Evolutionary conservation across 2,888 invertebrate genomes (phyloP), one percentile per base, ranked within the genome.

Genomic region (Andrena dorsata): DNA sequence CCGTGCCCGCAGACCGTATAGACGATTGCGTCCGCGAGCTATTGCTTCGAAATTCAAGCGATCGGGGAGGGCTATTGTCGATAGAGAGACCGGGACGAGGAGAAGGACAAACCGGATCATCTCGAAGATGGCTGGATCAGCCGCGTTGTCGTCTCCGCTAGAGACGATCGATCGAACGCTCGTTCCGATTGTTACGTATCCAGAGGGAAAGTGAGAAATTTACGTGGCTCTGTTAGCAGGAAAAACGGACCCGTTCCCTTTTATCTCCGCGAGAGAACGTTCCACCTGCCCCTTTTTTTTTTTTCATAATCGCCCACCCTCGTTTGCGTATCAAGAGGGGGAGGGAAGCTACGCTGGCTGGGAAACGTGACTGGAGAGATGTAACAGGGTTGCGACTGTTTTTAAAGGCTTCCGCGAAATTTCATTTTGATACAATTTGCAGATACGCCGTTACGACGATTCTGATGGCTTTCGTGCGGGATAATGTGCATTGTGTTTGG

Each of bases 11-110:
- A 81, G 80, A 84, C 80, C 77, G 76, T 83, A 81, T 79, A 80
- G 83, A 83, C 85, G 85, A 78, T 80, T 80, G 86, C 79, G 79
- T 83, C 80, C 79, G 83, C 83, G 85, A 80, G 85, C 76, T 86
- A 83, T 87, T 79, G 85, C 85, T 77, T 75, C 71, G 80, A 86
- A 86, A 81, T 86, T 87, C 84, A 76, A 75, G 51, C 83, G 77
- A 85, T 83, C 76, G 65, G 64, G 49, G 69, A 51, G 30, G 64
- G 65, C 73, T 61, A 81, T 74, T 74, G 81, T 74, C 76, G 77
- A 77, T 51, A 47, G 72, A 70, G 76, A 65, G 73, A 80, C 76
- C 66, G 51, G 69, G 61, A 73, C 69, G 65, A 41, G 72, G 64
- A 58, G 69, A 65, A 72, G 81, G 81, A 77, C 76, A 80, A 71